phyloP scores from a whole-genome alignment of 2,113 vertebrate species.

The Rallus limicola region DNA sequence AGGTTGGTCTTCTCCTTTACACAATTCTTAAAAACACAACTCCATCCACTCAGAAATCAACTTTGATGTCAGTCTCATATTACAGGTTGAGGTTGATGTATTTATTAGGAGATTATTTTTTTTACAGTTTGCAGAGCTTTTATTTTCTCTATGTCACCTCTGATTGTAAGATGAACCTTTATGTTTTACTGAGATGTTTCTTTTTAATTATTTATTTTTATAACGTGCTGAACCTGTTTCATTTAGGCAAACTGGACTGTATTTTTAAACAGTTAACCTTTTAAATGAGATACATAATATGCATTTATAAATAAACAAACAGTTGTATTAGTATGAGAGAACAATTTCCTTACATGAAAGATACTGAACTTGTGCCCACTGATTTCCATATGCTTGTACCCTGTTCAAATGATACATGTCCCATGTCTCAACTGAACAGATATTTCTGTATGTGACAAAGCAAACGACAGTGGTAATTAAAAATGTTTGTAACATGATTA shows the following conservation, averaged over 20 bases:
- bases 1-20: neutral
- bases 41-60: neutral
- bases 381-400: neutral
- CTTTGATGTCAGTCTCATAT: neutral
- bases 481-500: neutral
- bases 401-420: neutral
- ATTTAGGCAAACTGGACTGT: neutral
- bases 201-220: neutral
- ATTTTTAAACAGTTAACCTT: neutral
- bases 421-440: neutral
- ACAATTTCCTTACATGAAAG: neutral
- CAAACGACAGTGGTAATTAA: neutral
- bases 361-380: neutral
- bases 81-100: neutral
- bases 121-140: neutral
- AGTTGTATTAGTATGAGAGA: neutral
- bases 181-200: neutral
- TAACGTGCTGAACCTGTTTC: neutral
- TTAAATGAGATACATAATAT: neutral
- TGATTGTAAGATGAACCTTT: neutral
- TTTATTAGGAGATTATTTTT: neutral
- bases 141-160: neutral
- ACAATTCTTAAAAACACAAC: neutral
- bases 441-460: neutral
- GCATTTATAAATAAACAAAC: neutral